Percentiles rank a stretch among this genome's conserved stretches.
Evolutionary conservation across 2,113 vertebrate genomes (phyloP).

Genomic region (Choloepus hoffmanni): DNA sequence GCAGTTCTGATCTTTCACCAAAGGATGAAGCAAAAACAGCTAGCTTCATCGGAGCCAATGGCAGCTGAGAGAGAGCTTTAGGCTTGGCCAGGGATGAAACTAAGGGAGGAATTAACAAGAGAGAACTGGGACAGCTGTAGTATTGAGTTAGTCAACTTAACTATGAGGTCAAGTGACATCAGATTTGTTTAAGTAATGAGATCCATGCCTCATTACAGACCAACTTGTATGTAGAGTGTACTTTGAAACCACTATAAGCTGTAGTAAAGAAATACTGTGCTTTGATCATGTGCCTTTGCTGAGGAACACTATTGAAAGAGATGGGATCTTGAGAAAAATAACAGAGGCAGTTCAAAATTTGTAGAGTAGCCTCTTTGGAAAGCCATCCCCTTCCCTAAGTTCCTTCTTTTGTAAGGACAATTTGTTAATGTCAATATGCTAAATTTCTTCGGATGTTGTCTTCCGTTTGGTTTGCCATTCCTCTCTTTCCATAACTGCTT

Average conservation of each 20-base stretch:
- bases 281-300: not conserved
- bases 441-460: not conserved
- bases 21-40: not conserved
- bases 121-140: not conserved
- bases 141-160: not conserved
- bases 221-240: not conserved
- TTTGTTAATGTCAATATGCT: not conserved
- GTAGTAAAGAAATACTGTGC: not conserved
- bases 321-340: not conserved
- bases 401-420: not conserved
- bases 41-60: not conserved
- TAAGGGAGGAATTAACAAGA: not conserved
- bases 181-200: slow-evolving; percentile 10
- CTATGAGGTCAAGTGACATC: not conserved
- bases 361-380: not conserved
- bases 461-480: not conserved
- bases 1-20: not conserved
- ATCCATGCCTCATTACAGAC: not conserved
- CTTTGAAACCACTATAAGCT: slow-evolving; percentile 3
- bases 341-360: not conserved
- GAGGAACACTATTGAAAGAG: not conserved
- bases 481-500: not conserved
- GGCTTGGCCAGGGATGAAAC: not conserved
- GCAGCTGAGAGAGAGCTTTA: not conserved
- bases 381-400: not conserved